A percentile compares a stretch with the other conserved stretches of the same genome.
Evolutionary conservation across 2,888 invertebrate genomes (phyloP).

Genomic region (Cheilosia urbana): DNA sequence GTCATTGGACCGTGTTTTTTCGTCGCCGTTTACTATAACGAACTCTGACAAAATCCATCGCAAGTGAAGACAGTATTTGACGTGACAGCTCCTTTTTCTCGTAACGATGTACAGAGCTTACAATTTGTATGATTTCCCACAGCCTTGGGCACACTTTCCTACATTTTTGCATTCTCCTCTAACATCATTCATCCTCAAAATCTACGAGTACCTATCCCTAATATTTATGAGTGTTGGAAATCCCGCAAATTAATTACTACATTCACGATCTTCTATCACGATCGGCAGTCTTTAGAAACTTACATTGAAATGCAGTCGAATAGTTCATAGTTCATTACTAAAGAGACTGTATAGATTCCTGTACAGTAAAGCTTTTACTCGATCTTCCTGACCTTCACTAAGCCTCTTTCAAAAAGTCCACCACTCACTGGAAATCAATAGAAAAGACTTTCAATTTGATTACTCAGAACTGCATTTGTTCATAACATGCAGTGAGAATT

Average conservation of each 20-base stretch:
- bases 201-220: conserved; percentile 4
- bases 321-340: too few relatives aligned
- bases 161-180: conserved; percentile 1
- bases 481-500: not conserved
- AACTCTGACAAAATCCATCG: too few relatives aligned
- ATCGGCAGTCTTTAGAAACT: conserved; percentile 35
- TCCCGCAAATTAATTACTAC: conserved; percentile 43
- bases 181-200: not conserved
- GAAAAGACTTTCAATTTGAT: not conserved
- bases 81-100: not conserved
- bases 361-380: not conserved
- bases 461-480: not conserved
- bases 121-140: conserved; percentile 3
- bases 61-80: too few relatives aligned
- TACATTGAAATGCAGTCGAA: conserved; percentile 9
- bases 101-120: too few relatives aligned
- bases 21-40: too few relatives aligned
- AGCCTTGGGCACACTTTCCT: conserved; percentile 1
- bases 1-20: too few relatives aligned
- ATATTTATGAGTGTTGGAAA: conserved; percentile 27
- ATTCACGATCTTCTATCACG: conserved; percentile 50
- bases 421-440: not conserved
- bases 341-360: too few relatives aligned
- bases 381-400: conserved; percentile 3
- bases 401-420: not conserved